A percentile compares a stretch with the other conserved stretches of the same genome.
Conservation (phyloP, 2,888 invertebrate genomes). For the Tricholauxania praeusta region DNA sequence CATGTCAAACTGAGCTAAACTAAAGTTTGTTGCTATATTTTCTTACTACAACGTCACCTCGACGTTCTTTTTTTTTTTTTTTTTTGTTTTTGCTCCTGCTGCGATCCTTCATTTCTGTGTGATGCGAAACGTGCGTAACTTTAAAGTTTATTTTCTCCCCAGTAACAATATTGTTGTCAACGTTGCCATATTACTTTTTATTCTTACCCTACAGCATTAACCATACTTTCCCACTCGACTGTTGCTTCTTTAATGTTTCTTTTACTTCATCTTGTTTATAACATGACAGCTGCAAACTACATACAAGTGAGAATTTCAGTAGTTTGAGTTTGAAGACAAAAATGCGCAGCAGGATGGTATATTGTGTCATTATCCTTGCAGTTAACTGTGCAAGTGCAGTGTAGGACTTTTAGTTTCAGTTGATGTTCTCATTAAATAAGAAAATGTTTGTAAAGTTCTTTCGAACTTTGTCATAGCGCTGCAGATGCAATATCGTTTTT, state of each 20-base stretch:
- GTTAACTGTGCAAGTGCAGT: neutral
- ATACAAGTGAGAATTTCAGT: neutral
- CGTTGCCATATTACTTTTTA: slow-evolving; percentile 20
- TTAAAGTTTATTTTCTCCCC: neutral
- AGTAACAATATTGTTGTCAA: slow-evolving; percentile 20
- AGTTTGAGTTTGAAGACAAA: neutral
- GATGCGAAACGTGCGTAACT: neutral
- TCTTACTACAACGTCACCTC: too few relatives aligned
- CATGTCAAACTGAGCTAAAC: slow-evolving; percentile 26
- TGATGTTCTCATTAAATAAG: slow-evolving; percentile 34
- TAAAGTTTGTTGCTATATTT: neutral
- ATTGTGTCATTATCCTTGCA: slow-evolving; percentile 32
- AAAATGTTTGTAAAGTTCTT: slow-evolving; percentile 21
- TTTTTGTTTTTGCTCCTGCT: neutral
- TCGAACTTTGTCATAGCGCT: neutral
- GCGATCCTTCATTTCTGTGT: slow-evolving; percentile 9
- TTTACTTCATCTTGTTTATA: neutral
- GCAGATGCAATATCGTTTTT: too few relatives aligned
- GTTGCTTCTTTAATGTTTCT: neutral
- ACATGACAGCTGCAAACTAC: slow-evolving; percentile 23
- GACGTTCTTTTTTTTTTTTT: neutral
- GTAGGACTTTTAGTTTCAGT: slow-evolving; percentile 18
- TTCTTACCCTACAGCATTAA: slow-evolving; percentile 18
- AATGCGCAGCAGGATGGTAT: slow-evolving; percentile 10
- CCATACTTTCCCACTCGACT: neutral